Conservation (phyloP, 1,140 invertebrate genomes). For the Parasteatoda tepidariorum region DNA sequence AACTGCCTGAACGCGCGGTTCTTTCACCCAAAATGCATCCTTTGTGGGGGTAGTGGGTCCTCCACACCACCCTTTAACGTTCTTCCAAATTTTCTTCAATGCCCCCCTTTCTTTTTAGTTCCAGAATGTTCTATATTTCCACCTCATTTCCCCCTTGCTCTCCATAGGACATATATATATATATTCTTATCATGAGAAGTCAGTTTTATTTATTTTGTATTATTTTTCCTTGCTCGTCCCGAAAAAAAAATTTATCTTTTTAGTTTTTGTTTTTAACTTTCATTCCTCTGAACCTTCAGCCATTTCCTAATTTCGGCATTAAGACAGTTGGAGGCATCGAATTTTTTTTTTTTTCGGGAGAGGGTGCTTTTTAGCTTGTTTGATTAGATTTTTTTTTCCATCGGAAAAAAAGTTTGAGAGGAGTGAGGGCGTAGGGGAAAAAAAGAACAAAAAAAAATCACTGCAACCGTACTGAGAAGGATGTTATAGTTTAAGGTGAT, state of each 20-base stretch:
- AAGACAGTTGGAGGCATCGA: slow-evolving; percentile 56
- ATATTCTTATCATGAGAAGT: slow-evolving; percentile 13
- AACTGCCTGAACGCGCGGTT: slow-evolving; percentile 56
- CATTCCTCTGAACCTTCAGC: not conserved
- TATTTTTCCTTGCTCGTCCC: not conserved
- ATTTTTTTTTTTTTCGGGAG: slow-evolving; percentile 27
- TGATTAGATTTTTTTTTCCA: slow-evolving; percentile 43
- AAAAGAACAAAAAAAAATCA: slow-evolving; percentile 9
- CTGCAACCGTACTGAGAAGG: slow-evolving; percentile 41
- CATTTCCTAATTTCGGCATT: slow-evolving; percentile 60
- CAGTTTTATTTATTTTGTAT: slow-evolving; percentile 33
- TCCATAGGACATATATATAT: slow-evolving; percentile 22
- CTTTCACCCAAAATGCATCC: slow-evolving; percentile 57
- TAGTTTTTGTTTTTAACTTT: not conserved
- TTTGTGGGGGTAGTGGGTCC: slow-evolving; percentile 1
- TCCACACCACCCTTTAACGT: slow-evolving; percentile 8
- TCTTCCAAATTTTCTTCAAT: slow-evolving; percentile 18
- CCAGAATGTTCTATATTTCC: slow-evolving; percentile 57
- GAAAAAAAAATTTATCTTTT: not conserved
- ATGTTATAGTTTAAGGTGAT: slow-evolving; percentile 60
- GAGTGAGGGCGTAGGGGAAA: not conserved
- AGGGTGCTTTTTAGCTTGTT: slow-evolving; percentile 30
- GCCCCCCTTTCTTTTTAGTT: slow-evolving; percentile 19
- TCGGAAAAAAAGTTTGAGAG: slow-evolving; percentile 1
- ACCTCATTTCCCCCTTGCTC: slow-evolving; percentile 55